These are phyloP conservation scores for Proales similis DNA, from an alignment of 1,140 invertebrate genomes.

Conservation along the genomic window DNA sequence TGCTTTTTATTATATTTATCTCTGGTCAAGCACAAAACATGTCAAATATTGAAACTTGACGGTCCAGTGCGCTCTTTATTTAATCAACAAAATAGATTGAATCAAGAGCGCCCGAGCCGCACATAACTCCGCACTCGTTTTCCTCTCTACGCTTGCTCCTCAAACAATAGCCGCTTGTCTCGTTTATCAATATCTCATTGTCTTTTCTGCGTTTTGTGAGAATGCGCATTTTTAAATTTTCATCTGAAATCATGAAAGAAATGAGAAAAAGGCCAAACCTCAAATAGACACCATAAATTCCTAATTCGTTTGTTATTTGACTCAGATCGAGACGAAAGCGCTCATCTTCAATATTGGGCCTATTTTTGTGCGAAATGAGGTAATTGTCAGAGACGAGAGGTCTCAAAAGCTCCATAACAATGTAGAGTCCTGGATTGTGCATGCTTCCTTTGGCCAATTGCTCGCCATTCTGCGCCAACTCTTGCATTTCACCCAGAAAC, in stretches of 20 bases:
- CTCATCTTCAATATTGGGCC: background rate
- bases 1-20: too few relatives aligned
- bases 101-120: conserved; percentile 79
- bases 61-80: too few relatives aligned
- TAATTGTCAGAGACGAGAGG: conserved; percentile 8
- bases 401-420: conserved; percentile 35
- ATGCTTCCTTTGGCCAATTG: conserved; percentile 13
- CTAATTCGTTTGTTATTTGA: conserved; percentile 66
- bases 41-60: too few relatives aligned
- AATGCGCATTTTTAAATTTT: background rate
- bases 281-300: conserved; percentile 85
- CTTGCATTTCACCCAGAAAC: background rate
- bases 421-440: conserved; percentile 29
- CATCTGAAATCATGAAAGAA: background rate
- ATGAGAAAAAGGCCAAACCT: conserved; percentile 49
- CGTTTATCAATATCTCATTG: conserved; percentile 64
- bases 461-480: background rate
- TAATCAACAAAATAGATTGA: conserved; percentile 40
- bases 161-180: conserved; percentile 79
- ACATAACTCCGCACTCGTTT: conserved; percentile 87
- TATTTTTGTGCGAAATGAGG: conserved; percentile 14
- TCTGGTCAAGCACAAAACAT: too few relatives aligned
- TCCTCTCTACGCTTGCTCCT: conserved; percentile 74
- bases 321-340: background rate
- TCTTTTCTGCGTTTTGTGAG: conserved; percentile 56